Percentiles rank a stretch among this genome's conserved stretches.
Conservation (phyloP, 2,888 invertebrate genomes). For the Argynnis bischoffii region DNA sequence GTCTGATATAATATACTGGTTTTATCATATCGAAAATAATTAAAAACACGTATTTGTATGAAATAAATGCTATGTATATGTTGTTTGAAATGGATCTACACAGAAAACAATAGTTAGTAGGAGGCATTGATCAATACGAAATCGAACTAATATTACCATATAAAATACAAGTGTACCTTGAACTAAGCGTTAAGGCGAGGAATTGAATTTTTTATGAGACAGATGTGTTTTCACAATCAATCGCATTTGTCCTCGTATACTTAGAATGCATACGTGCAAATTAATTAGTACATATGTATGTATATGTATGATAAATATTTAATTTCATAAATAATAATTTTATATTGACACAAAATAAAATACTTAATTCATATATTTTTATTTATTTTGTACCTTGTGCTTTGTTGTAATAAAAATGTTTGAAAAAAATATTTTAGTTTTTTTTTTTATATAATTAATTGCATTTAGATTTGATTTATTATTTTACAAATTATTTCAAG, state of each 20-base stretch:
- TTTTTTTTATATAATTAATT: no score
- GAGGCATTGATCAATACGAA: neutral
- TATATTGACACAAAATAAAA: no score
- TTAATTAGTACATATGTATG: neutral
- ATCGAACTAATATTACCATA: slow-evolving; percentile 2
- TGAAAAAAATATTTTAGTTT: no score
- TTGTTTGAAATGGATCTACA: neutral
- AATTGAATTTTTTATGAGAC: slow-evolving; percentile 2
- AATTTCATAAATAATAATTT: no score
- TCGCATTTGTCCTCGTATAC: neutral
- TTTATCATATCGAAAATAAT: slow-evolving; percentile 13
- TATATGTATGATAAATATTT: neutral
- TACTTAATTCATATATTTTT: no score
- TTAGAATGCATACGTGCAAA: neutral
- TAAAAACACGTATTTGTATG: slow-evolving; percentile 1
- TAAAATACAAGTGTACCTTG: slow-evolving; percentile 2
- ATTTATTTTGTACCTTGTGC: no score
- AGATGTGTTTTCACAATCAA: neutral
- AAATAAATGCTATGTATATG: neutral
- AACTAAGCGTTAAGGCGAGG: slow-evolving; percentile 4
- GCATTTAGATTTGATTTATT: no score
- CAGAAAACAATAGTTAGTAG: neutral
- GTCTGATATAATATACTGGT: neutral
- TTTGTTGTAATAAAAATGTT: no score
- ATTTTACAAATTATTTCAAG: neutral